phyloP scores from a whole-genome alignment of 2,113 vertebrate genomes.

The Phylloscopus whistleri region DNA sequence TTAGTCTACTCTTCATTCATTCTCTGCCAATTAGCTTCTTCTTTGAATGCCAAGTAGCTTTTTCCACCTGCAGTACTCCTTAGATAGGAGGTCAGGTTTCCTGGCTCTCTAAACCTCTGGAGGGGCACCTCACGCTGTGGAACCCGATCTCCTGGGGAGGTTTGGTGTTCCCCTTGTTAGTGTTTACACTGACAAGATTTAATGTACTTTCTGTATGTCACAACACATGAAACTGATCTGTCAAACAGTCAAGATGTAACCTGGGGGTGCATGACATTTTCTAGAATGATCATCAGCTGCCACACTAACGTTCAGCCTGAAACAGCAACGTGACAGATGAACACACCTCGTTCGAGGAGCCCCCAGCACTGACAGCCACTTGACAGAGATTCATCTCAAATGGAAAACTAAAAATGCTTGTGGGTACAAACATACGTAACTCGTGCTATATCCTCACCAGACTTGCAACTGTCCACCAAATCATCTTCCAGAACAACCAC shows the following conservation, averaged over 20 bases:
- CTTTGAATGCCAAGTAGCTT: not conserved
- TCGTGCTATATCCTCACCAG: constrained; percentile 78
- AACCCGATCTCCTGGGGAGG: not conserved
- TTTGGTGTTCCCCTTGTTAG: not conserved
- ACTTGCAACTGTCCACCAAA: constrained; percentile 94
- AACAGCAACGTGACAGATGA: not conserved
- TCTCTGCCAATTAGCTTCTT: not conserved
- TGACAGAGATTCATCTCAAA: not conserved
- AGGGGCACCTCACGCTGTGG: rapidly evolving
- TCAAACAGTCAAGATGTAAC: not conserved
- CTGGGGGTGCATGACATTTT: not conserved
- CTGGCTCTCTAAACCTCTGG: rapidly evolving
- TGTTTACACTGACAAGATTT: not conserved
- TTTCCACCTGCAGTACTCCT: not conserved
- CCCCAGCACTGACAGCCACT: not conserved
- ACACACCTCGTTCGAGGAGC: not conserved
- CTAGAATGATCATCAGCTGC: not conserved
- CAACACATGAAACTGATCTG: not conserved
- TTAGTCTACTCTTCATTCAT: not conserved
- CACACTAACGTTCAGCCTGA: not conserved
- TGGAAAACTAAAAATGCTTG: not conserved
- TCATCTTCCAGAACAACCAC: constrained; percentile 92
- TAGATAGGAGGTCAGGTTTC: not conserved
- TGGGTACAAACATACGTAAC: not conserved
- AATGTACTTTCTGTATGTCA: not conserved